These are phyloP conservation scores for Haliclystus octoradiatus DNA, from an alignment of 30 jellyfish, hydroid and myxozoan species.

Conservation along the genomic window DNA sequence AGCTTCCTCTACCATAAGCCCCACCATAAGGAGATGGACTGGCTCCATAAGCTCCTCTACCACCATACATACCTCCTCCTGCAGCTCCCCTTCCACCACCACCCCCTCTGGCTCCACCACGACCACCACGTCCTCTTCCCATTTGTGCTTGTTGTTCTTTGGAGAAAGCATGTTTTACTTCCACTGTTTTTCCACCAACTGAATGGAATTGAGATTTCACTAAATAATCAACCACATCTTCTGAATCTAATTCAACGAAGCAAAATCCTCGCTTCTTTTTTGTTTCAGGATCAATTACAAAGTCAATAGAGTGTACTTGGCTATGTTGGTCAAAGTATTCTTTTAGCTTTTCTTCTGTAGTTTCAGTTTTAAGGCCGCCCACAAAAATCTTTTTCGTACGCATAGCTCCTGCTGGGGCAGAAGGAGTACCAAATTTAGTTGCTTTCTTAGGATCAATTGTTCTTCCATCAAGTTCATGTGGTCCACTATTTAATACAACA, in stretches of 20 bases:
- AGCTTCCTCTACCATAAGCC: not conserved
- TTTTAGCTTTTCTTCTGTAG: slow-evolving; percentile 68
- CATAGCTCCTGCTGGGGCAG: slow-evolving; percentile 31
- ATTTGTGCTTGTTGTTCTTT: slow-evolving; percentile 48
- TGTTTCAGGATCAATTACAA: slow-evolving; percentile 46
- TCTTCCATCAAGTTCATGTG: slow-evolving; percentile 86
- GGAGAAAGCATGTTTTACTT: slow-evolving; percentile 53
- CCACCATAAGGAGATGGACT: slow-evolving; percentile 13
- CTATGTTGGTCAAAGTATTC: slow-evolving; percentile 41
- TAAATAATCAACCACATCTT: slow-evolving; percentile 70
- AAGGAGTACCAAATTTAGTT: slow-evolving; percentile 54
- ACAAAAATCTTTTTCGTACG: slow-evolving; percentile 90
- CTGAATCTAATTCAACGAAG: slow-evolving; percentile 82
- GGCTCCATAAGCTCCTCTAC: slow-evolving; percentile 18
- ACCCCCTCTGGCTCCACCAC: slow-evolving; percentile 60
- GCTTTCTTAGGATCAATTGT: slow-evolving; percentile 91
- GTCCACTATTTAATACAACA: slow-evolving; percentile 38
- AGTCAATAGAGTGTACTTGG: slow-evolving; percentile 8
- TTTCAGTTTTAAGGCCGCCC: slow-evolving; percentile 91
- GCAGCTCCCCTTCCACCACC: slow-evolving; percentile 29
- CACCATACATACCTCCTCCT: slow-evolving; percentile 21
- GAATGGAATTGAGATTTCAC: slow-evolving; percentile 71
- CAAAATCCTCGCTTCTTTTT: slow-evolving; percentile 75
- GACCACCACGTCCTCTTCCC: slow-evolving; percentile 63
- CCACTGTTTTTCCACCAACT: slow-evolving; percentile 54